These are phyloP conservation scores for Oligia fasciuncula DNA, from an alignment of 2,888 invertebrate species.

Conservation along the genomic window DNA sequence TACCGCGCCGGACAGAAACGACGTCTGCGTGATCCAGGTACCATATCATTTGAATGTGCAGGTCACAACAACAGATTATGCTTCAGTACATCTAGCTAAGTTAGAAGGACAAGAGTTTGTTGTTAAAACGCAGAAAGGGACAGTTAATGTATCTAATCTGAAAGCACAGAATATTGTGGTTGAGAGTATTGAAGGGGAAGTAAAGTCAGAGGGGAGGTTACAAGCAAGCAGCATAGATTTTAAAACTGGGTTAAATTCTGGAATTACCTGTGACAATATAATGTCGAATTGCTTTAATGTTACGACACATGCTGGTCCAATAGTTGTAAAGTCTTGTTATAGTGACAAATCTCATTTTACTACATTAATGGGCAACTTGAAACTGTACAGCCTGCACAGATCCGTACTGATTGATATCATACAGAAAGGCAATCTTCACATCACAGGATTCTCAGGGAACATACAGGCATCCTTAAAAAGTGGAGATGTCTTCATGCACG, in stretches of 20 bases:
- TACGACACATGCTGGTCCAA: constrained; percentile 84
- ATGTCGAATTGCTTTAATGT: constrained; percentile 83
- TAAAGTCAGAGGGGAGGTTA: constrained; percentile 81
- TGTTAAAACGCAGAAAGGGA: constrained; percentile 85
- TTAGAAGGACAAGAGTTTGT: constrained; percentile 86
- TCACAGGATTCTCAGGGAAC: constrained; percentile 85
- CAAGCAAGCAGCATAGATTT: constrained; percentile 84
- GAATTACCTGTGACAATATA: constrained; percentile 84
- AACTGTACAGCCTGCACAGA: constrained; percentile 81
- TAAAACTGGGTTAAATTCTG: constrained; percentile 83
- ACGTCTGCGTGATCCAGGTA: constrained; percentile 86
- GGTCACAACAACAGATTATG: constrained; percentile 84
- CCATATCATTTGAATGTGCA: constrained; percentile 87
- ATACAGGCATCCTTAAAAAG: constrained; percentile 86
- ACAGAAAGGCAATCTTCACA: constrained; percentile 85
- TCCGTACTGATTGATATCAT: constrained; percentile 87
- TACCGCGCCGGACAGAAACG: constrained; percentile 81
- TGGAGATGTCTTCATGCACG: constrained; percentile 87
- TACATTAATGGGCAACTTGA: constrained; percentile 86
- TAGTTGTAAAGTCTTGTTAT: constrained; percentile 86
- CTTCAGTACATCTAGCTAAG: constrained; percentile 83
- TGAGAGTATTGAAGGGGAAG: constrained; percentile 81
- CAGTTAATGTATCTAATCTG: constrained; percentile 79
- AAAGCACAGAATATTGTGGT: constrained; percentile 85
- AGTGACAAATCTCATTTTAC: constrained; percentile 87